Conservation (phyloP, 2,888 invertebrate genomes). For the Pristionchus entomophagus region DNA sequence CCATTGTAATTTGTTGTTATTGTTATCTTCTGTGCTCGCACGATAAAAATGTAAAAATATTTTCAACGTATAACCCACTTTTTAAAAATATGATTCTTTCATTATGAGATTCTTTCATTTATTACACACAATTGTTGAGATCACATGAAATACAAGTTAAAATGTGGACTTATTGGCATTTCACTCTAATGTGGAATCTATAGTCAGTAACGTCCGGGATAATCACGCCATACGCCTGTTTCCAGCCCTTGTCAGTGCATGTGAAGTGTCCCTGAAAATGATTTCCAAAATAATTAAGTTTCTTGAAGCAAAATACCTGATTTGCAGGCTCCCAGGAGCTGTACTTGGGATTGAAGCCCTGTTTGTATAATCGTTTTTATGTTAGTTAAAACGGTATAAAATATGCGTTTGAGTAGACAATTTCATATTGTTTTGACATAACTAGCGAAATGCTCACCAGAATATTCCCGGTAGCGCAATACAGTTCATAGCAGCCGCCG, state of each 20-base stretch:
- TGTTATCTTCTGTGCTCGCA: too few relatives aligned
- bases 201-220: neutral
- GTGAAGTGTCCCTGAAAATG: constrained; percentile 26
- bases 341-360: constrained; percentile 37
- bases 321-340: constrained; percentile 6
- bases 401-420: too few relatives aligned
- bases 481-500: constrained; percentile 31
- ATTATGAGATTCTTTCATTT: too few relatives aligned
- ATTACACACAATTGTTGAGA: neutral
- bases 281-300: neutral
- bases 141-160: neutral
- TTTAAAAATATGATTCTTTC: too few relatives aligned
- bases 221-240: constrained; percentile 4
- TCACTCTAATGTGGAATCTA: neutral
- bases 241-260: constrained; percentile 35
- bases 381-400: neutral
- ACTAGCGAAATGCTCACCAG: neutral
- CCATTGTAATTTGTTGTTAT: too few relatives aligned
- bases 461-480: constrained; percentile 27
- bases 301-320: neutral
- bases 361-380: neutral
- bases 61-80: too few relatives aligned
- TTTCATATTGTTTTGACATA: neutral
- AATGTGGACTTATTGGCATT: neutral
- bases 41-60: too few relatives aligned